Evolutionary conservation across 2,113 vertebrate species (phyloP), one percentile per base, ranked within the genome.

Genomic region (Parus major): DNA sequence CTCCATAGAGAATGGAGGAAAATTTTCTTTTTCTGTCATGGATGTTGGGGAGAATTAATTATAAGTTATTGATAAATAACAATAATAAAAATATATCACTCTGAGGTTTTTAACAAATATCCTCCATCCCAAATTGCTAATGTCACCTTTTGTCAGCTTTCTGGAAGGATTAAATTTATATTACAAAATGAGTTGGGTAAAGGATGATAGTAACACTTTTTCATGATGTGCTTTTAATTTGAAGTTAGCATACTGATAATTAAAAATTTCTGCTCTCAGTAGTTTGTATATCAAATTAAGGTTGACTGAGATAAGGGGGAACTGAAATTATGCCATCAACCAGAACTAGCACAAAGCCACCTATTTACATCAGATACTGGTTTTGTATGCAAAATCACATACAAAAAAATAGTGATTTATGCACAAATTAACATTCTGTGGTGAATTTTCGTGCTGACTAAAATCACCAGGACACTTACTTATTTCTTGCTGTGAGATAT

Each of bases 121-220:
- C 15, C 25, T 2, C 4, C 11, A 28, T 47, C 7, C 9, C 44
- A 77, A 83, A 47, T 14, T 36, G 13, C 35, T 75, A n/a, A 24
- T 71, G 36, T 64, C 11, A 47, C 5, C 3, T 68, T 64, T 56
- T 83, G 16, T 24, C 11, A 50, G 5, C 8, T 59, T 71, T 69
- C 29, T 41, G 35, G 39, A 79, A 57, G 2, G 41, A 56, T 39
- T 55, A 50, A 56, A 44, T 31, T 1, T 29, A 23, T 42, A 19
- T 39, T 64, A 22, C 8, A 1, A 36, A 52, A 50, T 23, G 0
- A 20, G 1, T 29, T 6, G 2, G 1, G 3, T 53, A 70, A 57
- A 69, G 12, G 7, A 53, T 55, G 5, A 50, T 24, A 25, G 25
- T 19, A 66, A 35, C 13, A 28, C 2, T 85, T 57, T 25, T 57